Evolutionary conservation across 1,140 invertebrate genomes (phyloP).

Genomic region (Gryllus bimaculatus): DNA sequence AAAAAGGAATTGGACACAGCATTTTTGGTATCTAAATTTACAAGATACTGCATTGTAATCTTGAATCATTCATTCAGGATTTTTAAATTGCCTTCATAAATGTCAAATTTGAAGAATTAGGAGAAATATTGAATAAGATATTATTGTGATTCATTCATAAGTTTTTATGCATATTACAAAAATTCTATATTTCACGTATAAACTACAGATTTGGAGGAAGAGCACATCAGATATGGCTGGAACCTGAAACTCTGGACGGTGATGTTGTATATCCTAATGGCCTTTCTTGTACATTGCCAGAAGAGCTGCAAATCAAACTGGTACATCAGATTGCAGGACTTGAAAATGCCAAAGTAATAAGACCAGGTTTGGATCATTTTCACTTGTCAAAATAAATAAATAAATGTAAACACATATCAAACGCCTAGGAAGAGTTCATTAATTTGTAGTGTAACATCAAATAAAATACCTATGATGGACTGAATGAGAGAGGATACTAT

Average conservation of each 20-base stretch:
- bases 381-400: no score
- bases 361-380: constrained; percentile 45
- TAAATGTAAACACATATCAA: no score
- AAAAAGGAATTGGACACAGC: no score
- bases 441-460: no score
- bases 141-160: background rate
- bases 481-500: no score
- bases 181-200: background rate
- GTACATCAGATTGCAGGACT: constrained; percentile 64
- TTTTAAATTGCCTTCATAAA: no score
- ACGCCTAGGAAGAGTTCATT: no score
- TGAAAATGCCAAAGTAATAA: constrained; percentile 61
- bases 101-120: background rate
- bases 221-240: constrained; percentile 77
- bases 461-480: no score
- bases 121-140: background rate
- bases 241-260: constrained; percentile 80
- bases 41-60: no score
- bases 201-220: constrained; percentile 49
- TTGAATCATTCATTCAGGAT: no score
- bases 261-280: constrained; percentile 83
- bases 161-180: background rate
- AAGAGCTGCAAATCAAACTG: constrained; percentile 66
- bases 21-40: no score
- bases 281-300: constrained; percentile 78